Conservation (phyloP, 2,888 invertebrate genomes). For the Eristalis pertinax region DNA sequence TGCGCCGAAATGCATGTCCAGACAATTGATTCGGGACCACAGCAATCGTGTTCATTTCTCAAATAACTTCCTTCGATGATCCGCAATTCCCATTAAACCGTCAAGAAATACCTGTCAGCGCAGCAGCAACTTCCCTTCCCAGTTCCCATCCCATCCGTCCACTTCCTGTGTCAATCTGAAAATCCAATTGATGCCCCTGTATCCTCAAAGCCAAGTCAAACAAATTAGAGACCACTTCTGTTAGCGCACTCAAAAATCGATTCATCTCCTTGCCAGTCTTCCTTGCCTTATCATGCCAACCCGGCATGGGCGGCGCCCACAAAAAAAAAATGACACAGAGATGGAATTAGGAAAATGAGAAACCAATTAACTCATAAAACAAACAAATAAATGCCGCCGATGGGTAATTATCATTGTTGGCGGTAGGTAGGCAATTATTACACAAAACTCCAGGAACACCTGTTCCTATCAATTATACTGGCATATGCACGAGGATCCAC, state of each 20-base stretch:
- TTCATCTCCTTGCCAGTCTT: background rate
- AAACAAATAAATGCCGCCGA: constrained; percentile 24
- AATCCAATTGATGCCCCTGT: background rate
- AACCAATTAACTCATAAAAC: constrained; percentile 13
- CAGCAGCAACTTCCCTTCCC: background rate
- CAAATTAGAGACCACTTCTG: background rate
- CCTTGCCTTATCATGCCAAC: background rate
- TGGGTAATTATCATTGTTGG: background rate
- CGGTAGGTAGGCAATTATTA: constrained; percentile 14
- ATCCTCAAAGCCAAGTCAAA: background rate
- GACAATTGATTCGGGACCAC: too few species aligned
- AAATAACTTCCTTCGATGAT: too few species aligned
- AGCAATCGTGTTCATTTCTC: too few species aligned
- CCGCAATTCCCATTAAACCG: too few species aligned
- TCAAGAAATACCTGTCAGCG: too few species aligned
- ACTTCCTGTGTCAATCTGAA: background rate
- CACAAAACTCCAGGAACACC: background rate
- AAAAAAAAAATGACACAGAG: background rate
- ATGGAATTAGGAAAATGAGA: background rate
- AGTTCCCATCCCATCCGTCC: background rate
- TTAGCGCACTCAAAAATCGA: background rate
- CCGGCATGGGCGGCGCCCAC: background rate
- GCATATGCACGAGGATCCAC: background rate
- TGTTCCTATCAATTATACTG: background rate
- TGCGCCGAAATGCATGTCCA: too few species aligned